A percentile compares a stretch with the other conserved stretches of the same genome.
phyloP scores from a whole-genome alignment of 2,797 vertebrate genomes.

The Allobates femoralis region DNA sequence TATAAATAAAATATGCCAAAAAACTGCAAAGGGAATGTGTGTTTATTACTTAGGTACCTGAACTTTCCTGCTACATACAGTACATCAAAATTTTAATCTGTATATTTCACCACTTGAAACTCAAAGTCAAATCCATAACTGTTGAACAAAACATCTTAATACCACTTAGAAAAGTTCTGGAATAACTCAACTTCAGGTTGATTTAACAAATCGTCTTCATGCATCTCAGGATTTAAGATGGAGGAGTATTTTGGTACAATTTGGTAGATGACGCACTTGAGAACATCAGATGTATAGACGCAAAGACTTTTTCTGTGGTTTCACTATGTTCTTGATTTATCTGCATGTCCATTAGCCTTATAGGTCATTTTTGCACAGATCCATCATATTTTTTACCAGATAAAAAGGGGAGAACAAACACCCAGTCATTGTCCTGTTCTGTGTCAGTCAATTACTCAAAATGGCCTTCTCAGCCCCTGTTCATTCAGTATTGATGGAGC shows the following conservation, averaged over 20 bases:
- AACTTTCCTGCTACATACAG: background rate
- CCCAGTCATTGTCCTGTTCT: conserved; percentile 27
- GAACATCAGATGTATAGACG: background rate
- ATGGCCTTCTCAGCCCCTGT: conserved; percentile 68
- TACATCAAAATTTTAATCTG: background rate
- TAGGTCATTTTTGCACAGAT: background rate
- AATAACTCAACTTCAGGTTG: background rate
- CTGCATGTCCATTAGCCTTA: conserved; percentile 16
- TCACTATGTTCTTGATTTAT: background rate
- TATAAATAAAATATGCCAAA: background rate
- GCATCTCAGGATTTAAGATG: background rate
- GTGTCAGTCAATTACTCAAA: conserved; percentile 9
- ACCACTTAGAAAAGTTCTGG: background rate
- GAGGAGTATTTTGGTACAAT: background rate
- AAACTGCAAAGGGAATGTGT: background rate
- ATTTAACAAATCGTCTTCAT: background rate
- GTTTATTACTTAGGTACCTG: conserved; percentile 22
- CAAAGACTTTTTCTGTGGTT: background rate
- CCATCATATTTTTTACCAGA: background rate
- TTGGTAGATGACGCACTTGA: background rate
- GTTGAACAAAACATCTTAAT: background rate
- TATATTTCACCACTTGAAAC: background rate
- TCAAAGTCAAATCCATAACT: background rate
- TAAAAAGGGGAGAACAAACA: background rate
- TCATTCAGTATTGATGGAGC: conserved; percentile 76